phyloP scores from a whole-genome alignment of 2,113 vertebrate genomes.

The Balaeniceps rex region DNA sequence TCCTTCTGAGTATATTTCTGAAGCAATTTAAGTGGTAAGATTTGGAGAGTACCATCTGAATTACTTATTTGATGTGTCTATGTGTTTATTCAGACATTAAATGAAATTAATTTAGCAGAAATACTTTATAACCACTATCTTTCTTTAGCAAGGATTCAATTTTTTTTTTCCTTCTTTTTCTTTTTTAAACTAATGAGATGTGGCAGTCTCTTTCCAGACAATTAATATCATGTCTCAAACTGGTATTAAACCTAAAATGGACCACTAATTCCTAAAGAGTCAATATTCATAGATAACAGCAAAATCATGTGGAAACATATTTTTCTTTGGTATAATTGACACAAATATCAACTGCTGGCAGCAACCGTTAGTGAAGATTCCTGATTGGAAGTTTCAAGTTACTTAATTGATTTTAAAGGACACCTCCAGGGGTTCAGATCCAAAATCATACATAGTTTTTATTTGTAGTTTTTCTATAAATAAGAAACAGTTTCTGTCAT shows the following conservation, averaged over 20 bases:
- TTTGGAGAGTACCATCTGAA: not conserved
- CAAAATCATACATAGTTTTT: not conserved
- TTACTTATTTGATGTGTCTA: not conserved
- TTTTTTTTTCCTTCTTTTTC: not conserved
- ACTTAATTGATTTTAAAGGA: not conserved
- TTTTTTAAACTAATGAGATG: not conserved
- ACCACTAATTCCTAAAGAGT: not conserved
- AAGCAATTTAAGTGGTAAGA: conserved; percentile 94
- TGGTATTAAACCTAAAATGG: not conserved
- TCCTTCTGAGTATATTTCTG: conserved; percentile 92
- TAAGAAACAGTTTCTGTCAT: not conserved
- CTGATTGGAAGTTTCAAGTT: not conserved
- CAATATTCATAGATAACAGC: not conserved
- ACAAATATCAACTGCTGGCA: not conserved
- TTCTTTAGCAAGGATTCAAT: not conserved
- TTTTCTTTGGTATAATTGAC: not conserved
- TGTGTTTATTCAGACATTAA: not conserved
- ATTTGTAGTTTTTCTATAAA: not conserved
- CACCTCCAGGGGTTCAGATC: not conserved
- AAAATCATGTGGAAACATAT: not conserved
- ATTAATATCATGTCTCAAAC: not conserved
- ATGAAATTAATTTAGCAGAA: not conserved
- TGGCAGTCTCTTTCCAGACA: not conserved
- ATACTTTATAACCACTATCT: not conserved
- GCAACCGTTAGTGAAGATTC: not conserved